Percentiles rank a stretch among this genome's conserved stretches.
Evolutionary conservation across 30 jellyfish, hydroid and myxozoan genomes (phyloP).

Genomic region (Cassiopea xamachana): DNA sequence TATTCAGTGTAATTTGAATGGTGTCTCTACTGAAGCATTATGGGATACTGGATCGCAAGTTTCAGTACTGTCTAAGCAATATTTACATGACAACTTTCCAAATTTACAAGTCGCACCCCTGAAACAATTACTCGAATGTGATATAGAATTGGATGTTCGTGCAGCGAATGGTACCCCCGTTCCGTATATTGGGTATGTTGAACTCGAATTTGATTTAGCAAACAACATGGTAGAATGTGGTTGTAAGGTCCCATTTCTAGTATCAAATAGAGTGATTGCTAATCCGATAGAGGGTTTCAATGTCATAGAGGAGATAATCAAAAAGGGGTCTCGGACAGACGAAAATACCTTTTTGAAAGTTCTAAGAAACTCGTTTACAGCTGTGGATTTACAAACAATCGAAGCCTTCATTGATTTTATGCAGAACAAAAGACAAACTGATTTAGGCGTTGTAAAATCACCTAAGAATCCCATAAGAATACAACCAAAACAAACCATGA

Average conservation of each 20-base stretch:
- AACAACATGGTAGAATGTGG: slow-evolving; percentile 30
- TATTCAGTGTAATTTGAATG: slow-evolving; percentile 60
- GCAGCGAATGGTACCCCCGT: slow-evolving; percentile 66
- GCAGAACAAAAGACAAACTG: slow-evolving; percentile 21
- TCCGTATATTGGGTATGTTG: slow-evolving; percentile 58
- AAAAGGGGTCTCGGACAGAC: neutral
- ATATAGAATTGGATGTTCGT: slow-evolving; percentile 23
- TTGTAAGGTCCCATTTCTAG: slow-evolving; percentile 60
- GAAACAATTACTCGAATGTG: slow-evolving; percentile 28
- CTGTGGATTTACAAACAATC: slow-evolving; percentile 11
- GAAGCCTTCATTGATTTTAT: slow-evolving; percentile 31
- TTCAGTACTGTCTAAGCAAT: slow-evolving; percentile 43
- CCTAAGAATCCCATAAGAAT: slow-evolving; percentile 42
- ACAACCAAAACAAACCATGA: slow-evolving; percentile 44
- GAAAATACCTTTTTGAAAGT: slow-evolving; percentile 19
- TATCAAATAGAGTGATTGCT: slow-evolving; percentile 29
- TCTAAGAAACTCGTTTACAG: slow-evolving; percentile 15
- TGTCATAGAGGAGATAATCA: slow-evolving; percentile 64
- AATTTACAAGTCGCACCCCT: slow-evolving; percentile 7
- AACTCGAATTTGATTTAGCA: slow-evolving; percentile 32
- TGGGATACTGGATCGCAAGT: slow-evolving; percentile 85
- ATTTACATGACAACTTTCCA: slow-evolving; percentile 25
- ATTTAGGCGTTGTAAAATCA: slow-evolving; percentile 36
- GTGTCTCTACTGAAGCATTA: slow-evolving; percentile 15
- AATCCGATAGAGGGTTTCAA: slow-evolving; percentile 67